Evolutionary conservation across 1,140 invertebrate genomes (phyloP).

Genomic region (Subanguina moxae): DNA sequence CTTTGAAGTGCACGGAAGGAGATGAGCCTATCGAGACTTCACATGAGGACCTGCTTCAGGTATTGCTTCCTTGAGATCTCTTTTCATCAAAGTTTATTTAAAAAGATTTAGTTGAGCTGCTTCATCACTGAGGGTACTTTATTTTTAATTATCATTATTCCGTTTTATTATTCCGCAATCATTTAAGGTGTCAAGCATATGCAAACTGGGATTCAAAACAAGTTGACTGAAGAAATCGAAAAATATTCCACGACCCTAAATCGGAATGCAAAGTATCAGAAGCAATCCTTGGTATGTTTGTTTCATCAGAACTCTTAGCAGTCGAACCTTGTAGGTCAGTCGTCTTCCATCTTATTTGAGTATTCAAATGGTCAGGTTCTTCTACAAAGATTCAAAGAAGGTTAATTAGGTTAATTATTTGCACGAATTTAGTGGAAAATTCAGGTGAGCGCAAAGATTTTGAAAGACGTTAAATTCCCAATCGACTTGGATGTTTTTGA

Average conservation of each 20-base stretch:
- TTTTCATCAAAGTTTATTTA: no score
- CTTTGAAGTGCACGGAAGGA: no score
- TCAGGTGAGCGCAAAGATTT: constrained; percentile 56
- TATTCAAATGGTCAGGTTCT: constrained; percentile 95
- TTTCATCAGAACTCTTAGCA: no score
- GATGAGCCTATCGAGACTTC: no score
- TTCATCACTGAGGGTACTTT: no score
- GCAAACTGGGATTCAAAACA: constrained; percentile 66
- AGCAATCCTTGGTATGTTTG: no score
- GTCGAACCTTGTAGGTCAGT: constrained; percentile 78
- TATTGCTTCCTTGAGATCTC: no score
- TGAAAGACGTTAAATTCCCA: constrained; percentile 89
- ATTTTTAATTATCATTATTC: no score
- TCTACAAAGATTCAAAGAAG: constrained; percentile 86
- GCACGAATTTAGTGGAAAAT: constrained; percentile 15
- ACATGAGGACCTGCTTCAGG: no score
- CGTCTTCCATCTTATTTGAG: constrained; percentile 91
- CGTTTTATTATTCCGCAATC: no score
- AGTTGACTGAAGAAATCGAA: constrained; percentile 78
- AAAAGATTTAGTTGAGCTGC: no score
- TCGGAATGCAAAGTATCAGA: constrained; percentile 84
- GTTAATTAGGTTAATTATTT: constrained; percentile 28
- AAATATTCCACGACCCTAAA: constrained; percentile 81
- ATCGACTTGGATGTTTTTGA: constrained; percentile 90
- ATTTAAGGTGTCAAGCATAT: no score